Conservation (phyloP, 2,113 vertebrate species). For the Motacilla tschutschensis region DNA sequence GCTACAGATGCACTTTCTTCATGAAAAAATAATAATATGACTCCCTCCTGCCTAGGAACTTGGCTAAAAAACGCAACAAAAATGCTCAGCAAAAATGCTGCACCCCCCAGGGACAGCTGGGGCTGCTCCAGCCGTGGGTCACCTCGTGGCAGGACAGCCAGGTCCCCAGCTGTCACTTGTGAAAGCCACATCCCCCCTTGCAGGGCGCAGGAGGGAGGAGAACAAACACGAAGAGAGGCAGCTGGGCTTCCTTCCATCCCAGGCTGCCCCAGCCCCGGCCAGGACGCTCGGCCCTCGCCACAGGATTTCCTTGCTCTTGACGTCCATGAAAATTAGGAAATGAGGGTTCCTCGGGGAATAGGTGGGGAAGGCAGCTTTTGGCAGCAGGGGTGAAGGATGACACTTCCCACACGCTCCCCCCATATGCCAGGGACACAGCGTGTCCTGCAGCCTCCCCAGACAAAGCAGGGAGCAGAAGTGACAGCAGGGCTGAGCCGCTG, state of each 20-base stretch:
- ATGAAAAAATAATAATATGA: rapidly evolving
- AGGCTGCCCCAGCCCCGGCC: not conserved
- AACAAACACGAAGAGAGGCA: not conserved
- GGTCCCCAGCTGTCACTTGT: conserved; percentile 30
- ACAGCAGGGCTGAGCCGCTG: not conserved
- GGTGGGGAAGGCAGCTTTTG: conserved; percentile 14
- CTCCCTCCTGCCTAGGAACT: not conserved
- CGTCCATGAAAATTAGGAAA: conserved; percentile 27
- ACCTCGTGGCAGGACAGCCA: not conserved
- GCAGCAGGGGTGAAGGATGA: not conserved
- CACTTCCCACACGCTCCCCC: not conserved
- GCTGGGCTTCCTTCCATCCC: not conserved
- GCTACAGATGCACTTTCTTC: not conserved
- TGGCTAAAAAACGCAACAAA: not conserved
- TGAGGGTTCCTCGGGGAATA: conserved; percentile 11
- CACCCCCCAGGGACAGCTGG: not conserved
- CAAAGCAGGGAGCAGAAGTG: not conserved
- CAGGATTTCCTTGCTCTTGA: conserved; percentile 59
- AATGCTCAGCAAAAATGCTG: not conserved
- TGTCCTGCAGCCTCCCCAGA: not conserved
- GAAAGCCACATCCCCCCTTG: not conserved
- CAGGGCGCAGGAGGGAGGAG: not conserved
- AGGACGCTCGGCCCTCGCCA: not conserved
- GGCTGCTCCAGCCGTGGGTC: not conserved
- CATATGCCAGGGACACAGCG: rapidly evolving